Evolutionary conservation across 1,140 invertebrate genomes (phyloP).

Genomic region (Brachionus rubens): DNA sequence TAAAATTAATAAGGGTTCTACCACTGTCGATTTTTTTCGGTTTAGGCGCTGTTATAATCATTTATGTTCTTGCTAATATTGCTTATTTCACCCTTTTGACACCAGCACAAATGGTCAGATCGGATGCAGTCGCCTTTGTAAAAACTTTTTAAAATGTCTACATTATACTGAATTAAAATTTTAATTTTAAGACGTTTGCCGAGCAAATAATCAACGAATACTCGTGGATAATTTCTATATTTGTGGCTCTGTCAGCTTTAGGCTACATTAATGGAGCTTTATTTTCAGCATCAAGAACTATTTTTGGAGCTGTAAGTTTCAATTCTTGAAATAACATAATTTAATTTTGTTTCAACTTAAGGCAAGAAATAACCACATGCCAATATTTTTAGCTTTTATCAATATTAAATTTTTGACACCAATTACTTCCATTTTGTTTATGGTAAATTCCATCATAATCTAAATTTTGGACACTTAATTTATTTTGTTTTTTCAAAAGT

Average conservation of each 20-base stretch:
- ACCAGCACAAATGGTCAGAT: conserved; percentile 65
- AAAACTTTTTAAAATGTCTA: conserved; percentile 47
- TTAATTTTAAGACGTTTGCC: conserved; percentile 73
- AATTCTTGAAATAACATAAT: neutral
- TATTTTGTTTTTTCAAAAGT: neutral
- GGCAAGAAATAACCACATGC: conserved; percentile 45
- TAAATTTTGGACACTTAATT: neutral
- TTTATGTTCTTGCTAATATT: conserved; percentile 60
- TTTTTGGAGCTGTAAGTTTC: conserved; percentile 30
- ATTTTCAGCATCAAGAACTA: conserved; percentile 76
- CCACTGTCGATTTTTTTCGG: conserved; percentile 64
- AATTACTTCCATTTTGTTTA: conserved; percentile 42
- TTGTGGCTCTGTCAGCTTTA: conserved; percentile 95
- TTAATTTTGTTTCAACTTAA: neutral
- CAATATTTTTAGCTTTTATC: conserved; percentile 23
- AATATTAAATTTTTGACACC: conserved; percentile 46
- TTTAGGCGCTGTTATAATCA: conserved; percentile 69
- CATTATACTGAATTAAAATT: too few relatives aligned
- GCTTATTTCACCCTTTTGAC: conserved; percentile 56
- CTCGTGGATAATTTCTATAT: conserved; percentile 89
- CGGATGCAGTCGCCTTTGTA: conserved; percentile 63
- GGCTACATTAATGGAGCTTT: conserved; percentile 97
- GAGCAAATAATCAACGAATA: conserved; percentile 83
- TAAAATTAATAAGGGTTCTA: conserved; percentile 52
- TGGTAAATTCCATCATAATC: neutral